A percentile compares a stretch with the other conserved stretches of the same genome.
phyloP scores from a whole-genome alignment of 2,888 invertebrate species.

The Cephus nigrinus region DNA sequence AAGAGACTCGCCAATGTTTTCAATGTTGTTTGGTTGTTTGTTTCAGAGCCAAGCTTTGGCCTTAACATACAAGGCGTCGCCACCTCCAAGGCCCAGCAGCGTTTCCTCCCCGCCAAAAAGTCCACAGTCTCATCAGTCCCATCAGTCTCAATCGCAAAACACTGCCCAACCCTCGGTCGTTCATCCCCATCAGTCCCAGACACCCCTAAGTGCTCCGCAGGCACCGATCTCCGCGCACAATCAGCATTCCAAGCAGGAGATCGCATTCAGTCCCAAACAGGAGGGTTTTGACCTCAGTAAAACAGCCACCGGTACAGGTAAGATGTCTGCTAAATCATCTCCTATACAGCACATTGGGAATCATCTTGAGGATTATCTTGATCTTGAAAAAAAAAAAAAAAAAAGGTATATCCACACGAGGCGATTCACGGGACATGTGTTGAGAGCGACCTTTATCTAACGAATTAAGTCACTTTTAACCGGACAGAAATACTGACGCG shows the following conservation, averaged over 20 bases:
- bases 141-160: constrained; percentile 35
- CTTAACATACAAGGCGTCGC: constrained; percentile 71
- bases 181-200: constrained; percentile 56
- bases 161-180: constrained; percentile 29
- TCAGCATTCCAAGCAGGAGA: constrained; percentile 61
- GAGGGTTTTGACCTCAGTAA: constrained; percentile 74
- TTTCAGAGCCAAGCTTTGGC: constrained; percentile 77
- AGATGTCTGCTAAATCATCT: constrained; percentile 43
- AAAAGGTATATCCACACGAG: not conserved
- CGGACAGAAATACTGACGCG: constrained; percentile 7
- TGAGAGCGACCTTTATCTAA: not conserved
- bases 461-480: constrained; percentile 43
- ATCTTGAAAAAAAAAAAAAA: not conserved
- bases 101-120: constrained; percentile 61
- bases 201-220: constrained; percentile 69
- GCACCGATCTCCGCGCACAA: constrained; percentile 57
- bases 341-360: not conserved
- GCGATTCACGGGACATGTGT: not conserved
- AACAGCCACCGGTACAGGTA: constrained; percentile 74
- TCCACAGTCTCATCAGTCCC: constrained; percentile 55
- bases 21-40: constrained; percentile 20
- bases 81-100: constrained; percentile 64
- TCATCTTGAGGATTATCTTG: not conserved
- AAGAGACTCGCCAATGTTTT: not conserved
- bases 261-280: constrained; percentile 70